Percentiles rank a stretch among this genome's conserved stretches.
Conservation (phyloP, 2,888 invertebrate species). For the Drosophila melanosoma region DNA sequence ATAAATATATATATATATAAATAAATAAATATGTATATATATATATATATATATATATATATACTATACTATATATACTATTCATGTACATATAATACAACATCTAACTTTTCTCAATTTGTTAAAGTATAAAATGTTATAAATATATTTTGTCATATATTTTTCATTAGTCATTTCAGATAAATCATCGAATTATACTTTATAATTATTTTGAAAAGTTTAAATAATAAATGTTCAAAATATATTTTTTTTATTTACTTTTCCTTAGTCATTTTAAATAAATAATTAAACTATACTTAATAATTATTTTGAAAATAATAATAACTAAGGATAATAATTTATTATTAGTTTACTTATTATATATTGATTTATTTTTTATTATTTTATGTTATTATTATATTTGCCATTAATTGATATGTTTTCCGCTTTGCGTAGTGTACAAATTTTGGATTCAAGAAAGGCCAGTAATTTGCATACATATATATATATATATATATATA, state of each 20-base stretch:
- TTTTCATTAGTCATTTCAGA: neutral
- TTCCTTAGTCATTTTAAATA: neutral
- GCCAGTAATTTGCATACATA: neutral
- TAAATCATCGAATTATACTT: neutral
- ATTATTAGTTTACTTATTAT: neutral
- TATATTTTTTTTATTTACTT: neutral
- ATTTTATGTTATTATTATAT: neutral
- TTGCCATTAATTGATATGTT: neutral
- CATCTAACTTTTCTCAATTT: neutral
- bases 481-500: constrained; percentile 1
- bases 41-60: neutral
- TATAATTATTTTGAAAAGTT: neutral
- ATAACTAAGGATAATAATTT: neutral
- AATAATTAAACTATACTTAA: neutral
- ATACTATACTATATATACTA: too few species aligned
- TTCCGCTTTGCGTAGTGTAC: neutral
- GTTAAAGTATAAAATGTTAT: neutral
- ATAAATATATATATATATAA: neutral
- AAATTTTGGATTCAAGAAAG: neutral
- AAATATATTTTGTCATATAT: neutral
- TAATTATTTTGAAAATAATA: neutral
- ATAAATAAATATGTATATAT: too few species aligned
- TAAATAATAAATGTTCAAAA: neutral
- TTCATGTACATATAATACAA: neutral
- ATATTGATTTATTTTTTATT: too few species aligned